These are phyloP conservation scores for Bubo blakistoni DNA, from an alignment of 2,113 vertebrate species.

Conservation along the genomic window DNA sequence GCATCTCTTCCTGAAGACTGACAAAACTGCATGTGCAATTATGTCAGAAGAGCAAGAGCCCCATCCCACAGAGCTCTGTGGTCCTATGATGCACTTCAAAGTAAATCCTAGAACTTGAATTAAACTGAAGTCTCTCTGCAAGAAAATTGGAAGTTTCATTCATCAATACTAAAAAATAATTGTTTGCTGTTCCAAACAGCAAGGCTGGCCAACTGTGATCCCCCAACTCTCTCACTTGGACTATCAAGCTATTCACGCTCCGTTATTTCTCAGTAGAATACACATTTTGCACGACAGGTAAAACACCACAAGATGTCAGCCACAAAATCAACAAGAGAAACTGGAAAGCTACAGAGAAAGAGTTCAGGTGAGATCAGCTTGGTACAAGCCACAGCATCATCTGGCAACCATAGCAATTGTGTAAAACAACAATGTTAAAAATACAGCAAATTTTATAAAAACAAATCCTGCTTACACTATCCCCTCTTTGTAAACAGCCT, in stretches of 20 bases:
- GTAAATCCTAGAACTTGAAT: neutral
- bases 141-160: neutral
- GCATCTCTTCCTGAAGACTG: neutral
- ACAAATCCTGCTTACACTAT: neutral
- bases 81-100: neutral
- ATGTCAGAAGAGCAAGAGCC: neutral
- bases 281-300: neutral
- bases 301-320: neutral
- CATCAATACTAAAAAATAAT: neutral
- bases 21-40: neutral
- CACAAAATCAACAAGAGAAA: neutral
- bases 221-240: neutral
- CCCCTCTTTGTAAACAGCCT: neutral
- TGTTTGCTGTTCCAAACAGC: neutral
- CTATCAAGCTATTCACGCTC: neutral
- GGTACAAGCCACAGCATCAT: neutral
- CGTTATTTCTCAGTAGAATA: neutral
- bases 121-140: neutral
- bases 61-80: neutral
- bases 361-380: neutral
- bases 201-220: neutral
- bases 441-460: neutral
- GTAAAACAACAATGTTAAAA: neutral
- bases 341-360: neutral
- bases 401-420: neutral